Evolutionary conservation across 2,113 vertebrate species (phyloP), one percentile per base, ranked within the genome.

Genomic region (Copsychus sechellarum): DNA sequence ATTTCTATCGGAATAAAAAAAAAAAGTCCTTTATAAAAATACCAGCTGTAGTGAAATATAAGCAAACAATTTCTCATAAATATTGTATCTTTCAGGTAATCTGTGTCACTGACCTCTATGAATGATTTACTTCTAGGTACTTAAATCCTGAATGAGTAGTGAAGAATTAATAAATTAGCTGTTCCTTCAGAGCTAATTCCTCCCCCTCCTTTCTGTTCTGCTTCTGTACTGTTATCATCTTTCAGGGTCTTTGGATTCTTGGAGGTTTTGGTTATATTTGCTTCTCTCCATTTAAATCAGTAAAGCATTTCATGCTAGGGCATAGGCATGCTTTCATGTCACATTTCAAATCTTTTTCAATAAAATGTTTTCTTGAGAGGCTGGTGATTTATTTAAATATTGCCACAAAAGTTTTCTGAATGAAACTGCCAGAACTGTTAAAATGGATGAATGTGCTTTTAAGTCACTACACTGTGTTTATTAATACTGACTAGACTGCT

Each of bases 401-500:
- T 50, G 29, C 69, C 29, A 42, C 23, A 66, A 76, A 56, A 4
- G 23, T 80, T 79, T 94, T 96, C 58, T 73, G 38, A 93, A 92
- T 73, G 15, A 81, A 77, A 25, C 26, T 61, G 11, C 76, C n/a
- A 72, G 47, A 69, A 34, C 31, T 61, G 34, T 84, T 61, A 11
- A 40, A 72, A 72, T 42, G 48, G 58, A 58, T 40, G 42, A 26
- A 31, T 80, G 5, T 43, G 26, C 9, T 66, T 67, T 85, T n/a
- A 31, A 80, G 65, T 62, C 40, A 28, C 77, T 43, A 16, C 9
- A 14, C 47, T 31, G 12, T 66, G 33, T 47, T 38, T 86, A 2
- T 56, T 79, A 51, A 51, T 53, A 40, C 40, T 54, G 34, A 76
- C 22, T 45, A 50, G 11, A 38, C 57, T 71, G 42, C 28, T 13